Evolutionary conservation across 2,797 vertebrate species (phyloP), one percentile per base, ranked within the genome.

Genomic region (Spheniscus humboldti): DNA sequence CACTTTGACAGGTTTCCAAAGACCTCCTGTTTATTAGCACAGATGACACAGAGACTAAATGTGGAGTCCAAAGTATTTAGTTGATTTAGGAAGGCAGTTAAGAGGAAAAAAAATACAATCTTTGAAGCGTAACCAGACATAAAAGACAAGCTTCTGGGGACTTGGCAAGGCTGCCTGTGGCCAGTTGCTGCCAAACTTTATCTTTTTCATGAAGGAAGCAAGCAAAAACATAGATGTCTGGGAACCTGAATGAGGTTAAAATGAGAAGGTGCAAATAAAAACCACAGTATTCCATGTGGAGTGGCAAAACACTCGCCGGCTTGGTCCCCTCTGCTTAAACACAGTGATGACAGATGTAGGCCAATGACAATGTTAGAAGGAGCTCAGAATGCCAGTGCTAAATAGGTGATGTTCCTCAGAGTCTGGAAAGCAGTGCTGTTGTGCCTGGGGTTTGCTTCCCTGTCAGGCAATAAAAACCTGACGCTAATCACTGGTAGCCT

Each of bases 281-380:
- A 0, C 13, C 18, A 12, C 5, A 18, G 10, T 31, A 13, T 56
- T 52, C 31, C 39, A 10, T 12, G 6, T 8, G 11, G 31, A 50
- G 9, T 13, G 28, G 15, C 15, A 35, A 24, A 86, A 41, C 15
- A 17, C 19, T 64, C 1, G 2, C 37, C 0, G 3, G 27, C 13
- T 33, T 66, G 10, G 31, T 31, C 8, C 18, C 19, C 18, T 50
- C 24, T 39, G 22, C 47, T 74, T n/a, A 11, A 17, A 60, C 10
- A 27, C 7, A 7, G 5, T 0, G 0, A 15, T 39, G 60, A 13
- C 25, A 60, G 25, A 31, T 30, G 6, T 45, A 63, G 35, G 24
- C 31, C 68, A 55, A 12, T 76, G 27, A 10, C 33, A 53, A 9
- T 4, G 37, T 37, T 48, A 39, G 19, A 35, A 48, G 28, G 27